Conservation (phyloP, 2,888 invertebrate genomes). For the Eupithecia tripunctaria region DNA sequence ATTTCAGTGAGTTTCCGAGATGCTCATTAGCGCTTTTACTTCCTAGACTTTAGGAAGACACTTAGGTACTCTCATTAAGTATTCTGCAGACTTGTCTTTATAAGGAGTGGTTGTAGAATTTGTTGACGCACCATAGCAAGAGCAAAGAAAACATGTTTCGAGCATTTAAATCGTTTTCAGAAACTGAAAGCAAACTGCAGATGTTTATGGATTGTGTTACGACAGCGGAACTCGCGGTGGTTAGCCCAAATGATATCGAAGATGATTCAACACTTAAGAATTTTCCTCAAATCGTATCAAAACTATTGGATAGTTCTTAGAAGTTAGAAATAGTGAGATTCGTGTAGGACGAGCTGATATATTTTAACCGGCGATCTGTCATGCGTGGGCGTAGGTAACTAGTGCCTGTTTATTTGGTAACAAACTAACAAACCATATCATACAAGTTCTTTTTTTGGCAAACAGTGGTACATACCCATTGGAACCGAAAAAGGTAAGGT, state of each 20-base stretch:
- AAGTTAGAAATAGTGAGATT: conserved; percentile 13
- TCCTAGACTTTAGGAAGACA: neutral
- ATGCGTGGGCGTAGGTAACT: neutral
- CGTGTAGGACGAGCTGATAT: conserved; percentile 16
- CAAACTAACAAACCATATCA: neutral
- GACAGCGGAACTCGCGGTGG: conserved; percentile 26
- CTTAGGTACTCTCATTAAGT: neutral
- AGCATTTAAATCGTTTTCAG: neutral
- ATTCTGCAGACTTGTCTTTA: neutral
- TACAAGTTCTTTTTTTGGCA: neutral
- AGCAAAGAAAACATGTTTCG: conserved; percentile 1
- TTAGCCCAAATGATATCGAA: conserved; percentile 33
- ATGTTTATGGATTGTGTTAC: conserved; percentile 36
- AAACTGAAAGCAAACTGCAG: conserved; percentile 17
- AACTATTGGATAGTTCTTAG: conserved; percentile 22
- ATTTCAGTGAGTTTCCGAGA: neutral
- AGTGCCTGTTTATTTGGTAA: neutral
- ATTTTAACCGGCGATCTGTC: conserved; percentile 16
- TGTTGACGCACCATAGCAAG: neutral
- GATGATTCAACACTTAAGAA: conserved; percentile 37
- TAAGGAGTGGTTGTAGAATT: neutral
- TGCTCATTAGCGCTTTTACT: neutral
- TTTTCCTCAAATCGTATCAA: conserved; percentile 31
- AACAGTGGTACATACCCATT: neutral
- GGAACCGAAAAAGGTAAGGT: neutral